phyloP scores from a whole-genome alignment of 2,797 vertebrate species.

The Labroides dimidiatus region DNA sequence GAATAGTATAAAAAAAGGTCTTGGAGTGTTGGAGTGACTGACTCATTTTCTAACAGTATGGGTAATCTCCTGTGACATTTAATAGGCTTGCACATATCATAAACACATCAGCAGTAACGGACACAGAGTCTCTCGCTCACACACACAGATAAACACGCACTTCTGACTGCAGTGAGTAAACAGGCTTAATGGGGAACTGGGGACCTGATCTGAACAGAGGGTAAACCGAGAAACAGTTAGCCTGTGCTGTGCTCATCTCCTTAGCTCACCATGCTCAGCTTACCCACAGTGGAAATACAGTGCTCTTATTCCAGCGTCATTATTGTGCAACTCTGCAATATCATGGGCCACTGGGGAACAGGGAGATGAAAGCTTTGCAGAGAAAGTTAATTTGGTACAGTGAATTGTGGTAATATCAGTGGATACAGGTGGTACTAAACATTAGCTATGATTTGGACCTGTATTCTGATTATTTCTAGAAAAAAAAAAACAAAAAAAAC shows the following conservation, averaged over 20 bases:
- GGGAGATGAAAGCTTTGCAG: constrained; percentile 34
- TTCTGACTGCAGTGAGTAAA: constrained; percentile 65
- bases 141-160: constrained; percentile 29
- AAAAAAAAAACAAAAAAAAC: too few species aligned
- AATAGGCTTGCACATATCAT: constrained; percentile 4
- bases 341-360: constrained; percentile 48
- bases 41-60: neutral
- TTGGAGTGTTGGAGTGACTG: constrained; percentile 4
- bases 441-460: constrained; percentile 6
- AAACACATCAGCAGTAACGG: constrained; percentile 23
- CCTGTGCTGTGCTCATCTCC: constrained; percentile 49
- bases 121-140: constrained; percentile 3
- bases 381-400: constrained; percentile 48
- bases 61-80: constrained; percentile 5
- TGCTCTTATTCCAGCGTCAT: constrained; percentile 46
- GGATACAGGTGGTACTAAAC: constrained; percentile 40
- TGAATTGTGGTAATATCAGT: constrained; percentile 37
- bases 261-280: constrained; percentile 53
- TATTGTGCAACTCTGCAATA: constrained; percentile 40
- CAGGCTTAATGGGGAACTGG: constrained; percentile 67
- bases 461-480: neutral
- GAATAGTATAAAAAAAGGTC: constrained; percentile 5
- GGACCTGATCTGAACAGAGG: constrained; percentile 63
- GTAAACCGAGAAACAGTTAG: constrained; percentile 56
- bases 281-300: constrained; percentile 51